phyloP scores from a whole-genome alignment of 2,888 invertebrate species.

The Aporophyla nigra region DNA sequence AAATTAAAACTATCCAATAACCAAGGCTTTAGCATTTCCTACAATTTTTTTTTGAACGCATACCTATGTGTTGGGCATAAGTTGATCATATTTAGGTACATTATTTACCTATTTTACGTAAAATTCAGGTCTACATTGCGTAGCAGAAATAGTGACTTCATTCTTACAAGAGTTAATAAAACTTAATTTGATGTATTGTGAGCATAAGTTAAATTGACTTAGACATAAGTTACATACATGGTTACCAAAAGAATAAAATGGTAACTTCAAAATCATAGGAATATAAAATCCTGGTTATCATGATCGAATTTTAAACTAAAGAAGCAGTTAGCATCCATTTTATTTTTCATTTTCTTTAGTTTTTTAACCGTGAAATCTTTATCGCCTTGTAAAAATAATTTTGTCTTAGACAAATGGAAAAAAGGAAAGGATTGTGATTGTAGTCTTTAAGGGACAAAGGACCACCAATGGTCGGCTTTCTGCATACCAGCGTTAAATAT shows the following conservation, averaged over 20 bases:
- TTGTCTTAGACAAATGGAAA: conserved; percentile 16
- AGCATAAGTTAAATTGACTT: too few species aligned
- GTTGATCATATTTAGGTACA: too few species aligned
- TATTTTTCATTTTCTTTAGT: not conserved
- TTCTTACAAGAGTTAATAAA: not conserved
- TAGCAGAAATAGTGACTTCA: not conserved
- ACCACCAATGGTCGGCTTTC: conserved; percentile 45
- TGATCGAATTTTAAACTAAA: not conserved
- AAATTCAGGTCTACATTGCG: not conserved
- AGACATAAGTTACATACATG: too few species aligned
- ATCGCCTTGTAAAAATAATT: conserved; percentile 17
- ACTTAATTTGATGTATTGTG: too few species aligned
- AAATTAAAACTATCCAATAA: conserved; percentile 21
- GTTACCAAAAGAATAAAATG: not conserved
- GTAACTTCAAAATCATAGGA: not conserved
- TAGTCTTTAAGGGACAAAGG: conserved; percentile 44
- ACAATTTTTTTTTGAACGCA: not conserved
- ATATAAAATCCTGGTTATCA: not conserved
- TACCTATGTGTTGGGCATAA: too few species aligned
- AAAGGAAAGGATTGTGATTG: conserved; percentile 29
- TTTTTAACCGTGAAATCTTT: conserved; percentile 6
- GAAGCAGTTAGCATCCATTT: not conserved
- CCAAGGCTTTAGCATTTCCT: not conserved
- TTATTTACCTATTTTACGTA: not conserved
- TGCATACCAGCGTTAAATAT: conserved; percentile 36